A percentile compares a stretch with the other conserved stretches of the same genome.
Evolutionary conservation across 1,140 invertebrate genomes (phyloP).

Genomic region (Achroia grisella): DNA sequence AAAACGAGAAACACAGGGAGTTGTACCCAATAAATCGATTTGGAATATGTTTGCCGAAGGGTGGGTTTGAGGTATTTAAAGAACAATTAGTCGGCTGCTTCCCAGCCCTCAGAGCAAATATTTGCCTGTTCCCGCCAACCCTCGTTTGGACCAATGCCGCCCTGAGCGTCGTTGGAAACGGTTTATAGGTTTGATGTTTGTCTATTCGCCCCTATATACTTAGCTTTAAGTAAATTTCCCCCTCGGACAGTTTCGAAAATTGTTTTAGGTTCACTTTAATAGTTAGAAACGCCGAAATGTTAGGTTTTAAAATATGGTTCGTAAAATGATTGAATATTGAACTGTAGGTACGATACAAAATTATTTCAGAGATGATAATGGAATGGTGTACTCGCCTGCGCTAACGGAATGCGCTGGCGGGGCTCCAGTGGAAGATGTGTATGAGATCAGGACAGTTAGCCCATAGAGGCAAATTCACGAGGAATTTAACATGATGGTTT

Average conservation of each 20-base stretch:
- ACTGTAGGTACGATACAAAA: too few relatives aligned
- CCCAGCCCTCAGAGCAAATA: constrained; percentile 63
- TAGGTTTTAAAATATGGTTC: too few relatives aligned
- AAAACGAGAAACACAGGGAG: constrained; percentile 35
- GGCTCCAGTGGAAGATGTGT: too few relatives aligned
- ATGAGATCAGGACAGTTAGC: too few relatives aligned
- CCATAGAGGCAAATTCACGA: too few relatives aligned
- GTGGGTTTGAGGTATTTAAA: constrained; percentile 63
- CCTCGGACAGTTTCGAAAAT: constrained; percentile 19
- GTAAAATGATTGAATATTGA: too few relatives aligned
- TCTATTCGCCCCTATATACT: constrained; percentile 49
- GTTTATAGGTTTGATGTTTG: constrained; percentile 59
- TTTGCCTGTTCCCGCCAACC: constrained; percentile 68
- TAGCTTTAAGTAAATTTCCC: constrained; percentile 33
- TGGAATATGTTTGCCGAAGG: constrained; percentile 57
- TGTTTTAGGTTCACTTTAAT: not conserved
- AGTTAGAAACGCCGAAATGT: too few relatives aligned
- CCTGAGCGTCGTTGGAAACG: constrained; percentile 50
- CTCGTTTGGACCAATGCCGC: constrained; percentile 56
- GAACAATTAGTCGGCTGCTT: constrained; percentile 69
- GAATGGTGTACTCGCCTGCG: too few relatives aligned
- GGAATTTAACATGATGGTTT: too few relatives aligned
- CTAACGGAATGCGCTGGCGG: too few relatives aligned
- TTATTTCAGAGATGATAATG: too few relatives aligned
- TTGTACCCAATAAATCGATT: constrained; percentile 58